Evolutionary conservation across 1,140 invertebrate species (phyloP), one percentile per base, ranked within the genome.

Genomic region (Cydia pomonella): DNA sequence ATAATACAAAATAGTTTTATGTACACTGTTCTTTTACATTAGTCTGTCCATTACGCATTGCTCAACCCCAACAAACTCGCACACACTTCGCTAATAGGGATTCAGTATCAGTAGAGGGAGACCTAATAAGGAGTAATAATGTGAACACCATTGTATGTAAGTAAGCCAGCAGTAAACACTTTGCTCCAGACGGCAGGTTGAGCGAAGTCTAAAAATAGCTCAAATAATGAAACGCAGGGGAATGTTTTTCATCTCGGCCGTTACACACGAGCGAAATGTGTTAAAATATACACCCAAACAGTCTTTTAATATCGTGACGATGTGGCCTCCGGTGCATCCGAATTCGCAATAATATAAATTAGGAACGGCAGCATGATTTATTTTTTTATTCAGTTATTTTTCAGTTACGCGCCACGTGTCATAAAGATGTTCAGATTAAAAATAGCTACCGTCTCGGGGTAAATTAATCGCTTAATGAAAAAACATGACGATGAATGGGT

Each of bases 231-330:
- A 91, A 91, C 90, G 85, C 87, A 88, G 91, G 91, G 90, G 89
- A 90, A 90, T 91, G 89, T 92, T 91, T 93, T 91, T 89, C 87
- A 90, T 91, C 89, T 90, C 88, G 77, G 83, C 82, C 85, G 88
- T 91, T 92, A 91, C 86, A 92, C 84, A 87, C 83, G 87, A 85
- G 91, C 91, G 83, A 93, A 93, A 93, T 91, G 91, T 90, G 90
- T 93, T 93, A 93, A 91, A 92, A 93, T 91, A 93, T 92, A 93
- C 87, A 89, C 80, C 85, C 80, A 92, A 91, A 90, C 87, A 79
- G 85, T 87, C 88, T 92, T 90, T 86, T 89, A 88, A 89, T 93
- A 92, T 87, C 84, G 86, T 86, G 84, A 91, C 88, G 89, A 84
- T 91, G 88, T 91, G 87, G 88, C 87, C 87, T 33, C 85, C 29